These are phyloP conservation scores for Myoxocephalus aenaeus DNA, from an alignment of 2,797 vertebrate species.

Conservation along the genomic window DNA sequence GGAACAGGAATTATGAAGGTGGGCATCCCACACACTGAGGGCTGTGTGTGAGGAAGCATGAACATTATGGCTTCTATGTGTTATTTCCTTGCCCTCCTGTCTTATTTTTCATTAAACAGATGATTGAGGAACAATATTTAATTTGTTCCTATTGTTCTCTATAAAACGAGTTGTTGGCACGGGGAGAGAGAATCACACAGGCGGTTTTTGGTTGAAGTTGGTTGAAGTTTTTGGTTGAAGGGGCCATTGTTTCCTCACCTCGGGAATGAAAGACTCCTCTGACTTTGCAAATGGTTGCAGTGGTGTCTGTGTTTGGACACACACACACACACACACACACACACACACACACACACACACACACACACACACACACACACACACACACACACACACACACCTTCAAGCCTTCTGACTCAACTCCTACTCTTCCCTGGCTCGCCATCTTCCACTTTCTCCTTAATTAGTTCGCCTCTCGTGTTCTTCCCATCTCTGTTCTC, in stretches of 20 bases:
- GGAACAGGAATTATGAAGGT: conserved; percentile 37
- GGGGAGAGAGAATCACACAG: conserved; percentile 34
- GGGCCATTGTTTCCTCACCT: conserved; percentile 57
- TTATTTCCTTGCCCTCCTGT: conserved; percentile 24
- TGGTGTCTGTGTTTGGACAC: no score
- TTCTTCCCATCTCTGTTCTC: conserved; percentile 40
- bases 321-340: conserved; percentile 4
- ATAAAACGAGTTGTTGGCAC: conserved; percentile 35
- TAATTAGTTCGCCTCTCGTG: conserved; percentile 56
- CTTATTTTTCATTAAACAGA: conserved; percentile 40
- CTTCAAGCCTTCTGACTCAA: conserved; percentile 35
- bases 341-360: no score
- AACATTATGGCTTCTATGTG: conserved; percentile 21
- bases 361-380: no score
- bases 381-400: neutral
- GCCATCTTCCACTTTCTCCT: conserved; percentile 44
- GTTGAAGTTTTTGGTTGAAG: conserved; percentile 58
- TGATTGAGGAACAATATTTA: conserved; percentile 23
- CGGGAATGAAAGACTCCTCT: conserved; percentile 61
- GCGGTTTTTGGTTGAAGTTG: conserved; percentile 31
- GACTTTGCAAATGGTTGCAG: no score
- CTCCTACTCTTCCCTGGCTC: conserved; percentile 39
- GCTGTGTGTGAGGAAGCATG: neutral
- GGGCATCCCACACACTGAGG: conserved; percentile 12
- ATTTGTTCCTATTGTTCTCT: conserved; percentile 38